Evolutionary conservation across 2,113 vertebrate genomes (phyloP).

Genomic region (Tautogolabrus adspersus): DNA sequence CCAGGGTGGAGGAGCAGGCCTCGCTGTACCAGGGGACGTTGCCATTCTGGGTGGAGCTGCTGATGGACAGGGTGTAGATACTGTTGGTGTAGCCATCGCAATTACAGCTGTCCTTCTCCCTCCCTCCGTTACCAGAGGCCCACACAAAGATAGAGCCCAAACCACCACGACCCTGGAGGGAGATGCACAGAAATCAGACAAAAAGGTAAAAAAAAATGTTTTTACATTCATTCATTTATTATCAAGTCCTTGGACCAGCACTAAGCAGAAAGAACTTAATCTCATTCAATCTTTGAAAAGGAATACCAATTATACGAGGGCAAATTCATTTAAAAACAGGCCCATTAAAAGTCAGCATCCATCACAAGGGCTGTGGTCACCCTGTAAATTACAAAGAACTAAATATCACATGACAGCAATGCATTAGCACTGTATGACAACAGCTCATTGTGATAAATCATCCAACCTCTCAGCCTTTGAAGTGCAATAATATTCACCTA

Average conservation of each 20-base stretch:
- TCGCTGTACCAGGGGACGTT: constrained; percentile 99
- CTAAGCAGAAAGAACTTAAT: constrained; percentile 35
- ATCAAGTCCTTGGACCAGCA: constrained; percentile 18
- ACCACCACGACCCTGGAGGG: constrained; percentile 89
- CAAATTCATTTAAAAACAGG: constrained; percentile 47
- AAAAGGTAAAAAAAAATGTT: constrained; percentile 2
- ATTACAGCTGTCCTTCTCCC: constrained; percentile 97
- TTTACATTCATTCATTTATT: constrained; percentile 4
- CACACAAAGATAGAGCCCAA: constrained; percentile 98
- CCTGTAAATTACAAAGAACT: constrained; percentile 62
- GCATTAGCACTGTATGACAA: constrained; percentile 59
- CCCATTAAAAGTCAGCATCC: constrained; percentile 54
- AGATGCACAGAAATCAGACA: constrained; percentile 77
- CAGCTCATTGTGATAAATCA: constrained; percentile 72
- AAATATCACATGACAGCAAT: constrained; percentile 62
- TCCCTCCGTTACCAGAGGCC: constrained; percentile 98
- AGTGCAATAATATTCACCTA: constrained; percentile 71
- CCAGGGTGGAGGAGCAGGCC: constrained; percentile 98
- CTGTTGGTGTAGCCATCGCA: constrained; percentile 99
- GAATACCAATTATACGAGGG: constrained; percentile 51
- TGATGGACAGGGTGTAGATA: constrained; percentile 99
- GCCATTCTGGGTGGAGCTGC: constrained; percentile 95
- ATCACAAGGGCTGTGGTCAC: constrained; percentile 56
- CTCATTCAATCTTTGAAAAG: constrained; percentile 49
- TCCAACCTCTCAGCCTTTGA: constrained; percentile 61